phyloP scores from a whole-genome alignment of 35 echinoderm and acorn worm species.

The Strongylocentrotus purpuratus region DNA sequence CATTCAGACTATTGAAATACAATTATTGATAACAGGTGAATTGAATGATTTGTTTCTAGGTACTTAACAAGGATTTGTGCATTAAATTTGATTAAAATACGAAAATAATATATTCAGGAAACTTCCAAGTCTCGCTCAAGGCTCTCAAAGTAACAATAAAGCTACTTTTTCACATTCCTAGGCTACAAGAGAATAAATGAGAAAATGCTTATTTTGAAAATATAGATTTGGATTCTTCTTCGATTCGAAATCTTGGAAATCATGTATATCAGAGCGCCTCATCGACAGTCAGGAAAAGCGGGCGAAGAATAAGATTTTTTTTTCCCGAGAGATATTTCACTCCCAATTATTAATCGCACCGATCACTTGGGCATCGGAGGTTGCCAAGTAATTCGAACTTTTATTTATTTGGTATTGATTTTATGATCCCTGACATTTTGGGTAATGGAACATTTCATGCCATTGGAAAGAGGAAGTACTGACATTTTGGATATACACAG shows the following conservation, averaged over 20 bases:
- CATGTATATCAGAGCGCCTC: not conserved
- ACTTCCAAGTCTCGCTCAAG: too few species aligned
- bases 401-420: slow-evolving; percentile 5
- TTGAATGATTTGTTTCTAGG: too few species aligned
- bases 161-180: too few species aligned
- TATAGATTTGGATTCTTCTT: not conserved
- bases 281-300: not conserved
- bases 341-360: not conserved
- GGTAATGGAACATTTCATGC: not conserved
- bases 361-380: not conserved
- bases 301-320: not conserved
- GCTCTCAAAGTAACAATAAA: too few species aligned
- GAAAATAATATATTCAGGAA: too few species aligned
- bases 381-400: slow-evolving; percentile 10
- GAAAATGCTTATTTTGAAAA: not conserved
- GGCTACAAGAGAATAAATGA: not conserved
- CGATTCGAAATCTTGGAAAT: not conserved
- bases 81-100: too few species aligned
- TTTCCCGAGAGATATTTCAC: not conserved
- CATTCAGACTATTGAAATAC: too few species aligned
- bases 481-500: not conserved
- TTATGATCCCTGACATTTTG: slow-evolving; percentile 3
- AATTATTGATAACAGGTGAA: too few species aligned
- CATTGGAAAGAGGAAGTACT: not conserved
- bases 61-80: too few species aligned